Evolutionary conservation across 2,888 invertebrate genomes (phyloP), one percentile per base, ranked within the genome.

Genomic region (Drepanosiphum platanoidis): DNA sequence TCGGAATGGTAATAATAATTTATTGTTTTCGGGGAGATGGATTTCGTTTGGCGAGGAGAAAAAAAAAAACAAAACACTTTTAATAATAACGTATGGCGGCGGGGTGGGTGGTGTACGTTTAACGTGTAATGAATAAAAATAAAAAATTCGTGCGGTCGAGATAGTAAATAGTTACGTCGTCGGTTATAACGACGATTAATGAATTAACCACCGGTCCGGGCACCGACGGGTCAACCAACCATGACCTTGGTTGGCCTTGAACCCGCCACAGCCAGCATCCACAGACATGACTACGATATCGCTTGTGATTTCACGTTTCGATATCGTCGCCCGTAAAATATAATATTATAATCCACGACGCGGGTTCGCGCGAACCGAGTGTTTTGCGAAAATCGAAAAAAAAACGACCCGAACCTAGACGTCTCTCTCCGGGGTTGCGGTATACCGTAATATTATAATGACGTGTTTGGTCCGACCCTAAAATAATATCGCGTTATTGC

Each of bases 241-340:
- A 27, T 77, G 84, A 77, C 84, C 84, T 84, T 84, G 77, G 84
- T 84, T 84, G 84, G 84, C 84, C 84, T 84, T 84, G 84, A 84
- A 84, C 77, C 77, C 34, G 46, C 22, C 34, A 22, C 30, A 52
- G 34, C 75, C 52, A 84, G 83, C 83, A 68, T 84, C 83, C 66
- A 68, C 39, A 34, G 36, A 36, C 83, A 18, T n/a, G n/a, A n/a
- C n/a, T n/a, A 66, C 66, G 36, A 52, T 66, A 61, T 8, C 61
- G 30, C 66, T 74, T 42, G 46, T 66, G 83, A 74, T 74, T 83
- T 74, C 75, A 34, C 34, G 27, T 52, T 74, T 74, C 42, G 1
- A 52, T 42, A 74, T 27, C 68, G 8, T n/a, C n/a, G n/a, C n/a
- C n/a, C n/a, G n/a, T n/a, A n/a, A n/a, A n/a, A n/a, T n/a, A n/a